These are phyloP conservation scores for Cololabis saira DNA, from an alignment of 2,113 vertebrate species.

Conservation along the genomic window DNA sequence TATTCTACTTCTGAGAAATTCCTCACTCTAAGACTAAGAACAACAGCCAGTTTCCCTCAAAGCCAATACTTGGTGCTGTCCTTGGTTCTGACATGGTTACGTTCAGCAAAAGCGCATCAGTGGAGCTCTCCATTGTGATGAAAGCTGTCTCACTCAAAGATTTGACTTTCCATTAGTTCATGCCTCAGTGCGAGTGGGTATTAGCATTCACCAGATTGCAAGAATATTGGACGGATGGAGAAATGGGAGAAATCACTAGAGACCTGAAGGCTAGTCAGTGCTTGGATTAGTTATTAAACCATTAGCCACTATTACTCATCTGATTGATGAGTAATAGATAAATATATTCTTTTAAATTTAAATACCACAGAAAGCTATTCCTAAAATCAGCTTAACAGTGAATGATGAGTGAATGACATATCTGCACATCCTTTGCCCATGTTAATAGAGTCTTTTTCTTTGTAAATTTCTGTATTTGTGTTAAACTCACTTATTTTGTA, in stretches of 20 bases:
- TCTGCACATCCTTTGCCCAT: no score
- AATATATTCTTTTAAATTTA: constrained; percentile 1
- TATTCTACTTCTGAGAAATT: no score
- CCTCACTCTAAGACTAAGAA: no score
- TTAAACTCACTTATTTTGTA: no score
- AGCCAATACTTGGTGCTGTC: constrained; percentile 32
- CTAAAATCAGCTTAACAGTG: no score
- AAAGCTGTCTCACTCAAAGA: constrained; percentile 12
- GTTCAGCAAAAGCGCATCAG: constrained; percentile 25
- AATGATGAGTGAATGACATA: no score
- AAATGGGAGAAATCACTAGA: constrained; percentile 52
- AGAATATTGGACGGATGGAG: constrained; percentile 38
- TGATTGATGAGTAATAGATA: constrained; percentile 70
- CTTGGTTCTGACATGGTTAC: constrained; percentile 53
- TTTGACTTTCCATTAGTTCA: constrained; percentile 25
- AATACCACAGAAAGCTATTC: no score
- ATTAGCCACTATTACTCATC: no score
- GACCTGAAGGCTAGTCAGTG: constrained; percentile 51
- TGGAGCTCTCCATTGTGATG: constrained; percentile 55
- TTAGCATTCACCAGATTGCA: constrained; percentile 41
- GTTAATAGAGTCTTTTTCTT: no score
- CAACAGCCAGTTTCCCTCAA: no score
- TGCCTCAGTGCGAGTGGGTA: background rate
- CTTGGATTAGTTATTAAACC: no score
- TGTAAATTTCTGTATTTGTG: no score